These are phyloP conservation scores for Gobio gobio DNA, from an alignment of 2,113 vertebrate genomes.

Conservation along the genomic window DNA sequence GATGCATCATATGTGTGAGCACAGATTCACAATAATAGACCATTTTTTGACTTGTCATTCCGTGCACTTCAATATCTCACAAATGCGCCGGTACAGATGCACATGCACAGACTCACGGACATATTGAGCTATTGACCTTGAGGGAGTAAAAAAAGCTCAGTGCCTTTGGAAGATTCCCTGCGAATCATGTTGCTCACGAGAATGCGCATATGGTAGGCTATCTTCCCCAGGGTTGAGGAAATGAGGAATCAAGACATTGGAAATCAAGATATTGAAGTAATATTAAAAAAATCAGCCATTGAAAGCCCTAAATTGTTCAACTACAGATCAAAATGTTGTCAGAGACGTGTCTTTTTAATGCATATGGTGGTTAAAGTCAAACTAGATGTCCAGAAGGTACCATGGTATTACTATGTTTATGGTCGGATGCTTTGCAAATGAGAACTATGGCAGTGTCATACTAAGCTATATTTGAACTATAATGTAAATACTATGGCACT, in stretches of 20 bases:
- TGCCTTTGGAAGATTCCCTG: background rate
- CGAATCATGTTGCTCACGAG: background rate
- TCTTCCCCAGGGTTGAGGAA: conserved; percentile 4
- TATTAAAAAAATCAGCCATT: background rate
- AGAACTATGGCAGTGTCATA: background rate
- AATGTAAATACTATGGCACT: background rate
- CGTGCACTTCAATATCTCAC: background rate
- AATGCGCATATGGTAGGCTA: conserved; percentile 8
- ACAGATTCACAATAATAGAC: conserved; percentile 6
- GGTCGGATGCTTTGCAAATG: background rate
- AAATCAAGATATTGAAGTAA: too few species aligned
- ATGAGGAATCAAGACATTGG: background rate
- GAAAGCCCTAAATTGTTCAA: background rate
- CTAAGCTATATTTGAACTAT: too few species aligned
- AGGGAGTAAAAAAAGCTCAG: conserved; percentile 11
- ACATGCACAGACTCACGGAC: background rate
- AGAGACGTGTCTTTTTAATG: background rate
- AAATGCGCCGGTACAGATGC: background rate
- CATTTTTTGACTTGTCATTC: background rate
- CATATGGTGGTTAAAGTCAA: background rate
- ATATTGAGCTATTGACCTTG: conserved; percentile 38
- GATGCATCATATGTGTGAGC: background rate
- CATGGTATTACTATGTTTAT: background rate
- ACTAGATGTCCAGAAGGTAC: background rate
- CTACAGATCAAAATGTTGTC: background rate